phyloP scores from a whole-genome alignment of 2,797 vertebrate species.

The Semaprochilodus insignis region DNA sequence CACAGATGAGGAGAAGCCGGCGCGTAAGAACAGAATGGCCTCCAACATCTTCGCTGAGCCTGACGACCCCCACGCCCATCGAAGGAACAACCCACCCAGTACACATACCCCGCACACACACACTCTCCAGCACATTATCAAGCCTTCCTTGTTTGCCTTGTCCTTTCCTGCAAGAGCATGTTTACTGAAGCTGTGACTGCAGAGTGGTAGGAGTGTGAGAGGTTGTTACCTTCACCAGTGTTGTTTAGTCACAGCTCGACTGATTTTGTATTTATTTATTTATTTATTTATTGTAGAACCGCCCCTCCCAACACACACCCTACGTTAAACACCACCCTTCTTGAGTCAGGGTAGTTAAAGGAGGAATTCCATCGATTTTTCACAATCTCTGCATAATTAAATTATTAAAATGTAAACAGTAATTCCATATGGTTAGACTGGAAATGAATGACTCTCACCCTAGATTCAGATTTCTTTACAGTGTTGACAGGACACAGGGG shows the following conservation, averaged over 20 bases:
- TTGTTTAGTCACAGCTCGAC: neutral
- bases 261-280: neutral
- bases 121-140: neutral
- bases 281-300: too few relatives aligned
- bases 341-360: too few relatives aligned
- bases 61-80: constrained; percentile 87
- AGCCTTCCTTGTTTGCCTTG: constrained; percentile 8
- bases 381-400: too few relatives aligned
- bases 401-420: too few relatives aligned
- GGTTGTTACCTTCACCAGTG: neutral
- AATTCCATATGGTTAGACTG: too few relatives aligned
- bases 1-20: constrained; percentile 84
- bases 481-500: too few relatives aligned
- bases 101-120: constrained; percentile 58
- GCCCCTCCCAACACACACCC: too few relatives aligned
- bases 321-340: too few relatives aligned
- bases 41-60: constrained; percentile 95
- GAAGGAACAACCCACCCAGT: constrained; percentile 85
- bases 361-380: too few relatives aligned
- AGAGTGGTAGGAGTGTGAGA: neutral
- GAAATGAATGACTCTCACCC: too few relatives aligned
- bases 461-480: too few relatives aligned
- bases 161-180: neutral
- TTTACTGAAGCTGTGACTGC: neutral
- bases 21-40: constrained; percentile 92